Conservation (phyloP, 2,113 vertebrate genomes). For the Megaleporinus macrocephalus region DNA sequence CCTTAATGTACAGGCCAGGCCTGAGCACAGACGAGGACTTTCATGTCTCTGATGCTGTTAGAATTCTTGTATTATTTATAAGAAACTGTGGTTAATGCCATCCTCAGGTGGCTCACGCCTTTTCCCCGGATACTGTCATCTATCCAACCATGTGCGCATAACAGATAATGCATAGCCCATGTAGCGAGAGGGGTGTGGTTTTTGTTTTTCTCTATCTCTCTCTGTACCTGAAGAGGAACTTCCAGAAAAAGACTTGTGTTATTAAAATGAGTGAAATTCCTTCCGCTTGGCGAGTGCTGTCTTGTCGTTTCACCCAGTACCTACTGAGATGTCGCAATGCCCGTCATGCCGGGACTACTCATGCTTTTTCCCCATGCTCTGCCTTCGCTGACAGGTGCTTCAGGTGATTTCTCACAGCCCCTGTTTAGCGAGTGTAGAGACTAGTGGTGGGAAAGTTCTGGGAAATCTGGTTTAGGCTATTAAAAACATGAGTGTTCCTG, state of each 20-base stretch:
- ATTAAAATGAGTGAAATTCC: constrained; percentile 50
- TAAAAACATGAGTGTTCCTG: neutral
- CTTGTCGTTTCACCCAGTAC: neutral
- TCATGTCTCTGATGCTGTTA: constrained; percentile 7
- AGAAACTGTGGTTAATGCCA: neutral
- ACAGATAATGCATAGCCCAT: constrained; percentile 36
- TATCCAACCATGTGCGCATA: constrained; percentile 11
- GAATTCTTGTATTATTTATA: constrained; percentile 10
- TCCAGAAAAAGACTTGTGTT: constrained; percentile 29
- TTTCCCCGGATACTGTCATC: neutral
- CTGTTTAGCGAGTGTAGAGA: neutral
- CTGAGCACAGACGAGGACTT: constrained; percentile 1
- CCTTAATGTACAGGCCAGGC: constrained; percentile 25
- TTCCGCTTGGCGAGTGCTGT: constrained; percentile 13
- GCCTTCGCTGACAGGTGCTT: neutral
- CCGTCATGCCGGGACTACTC: neutral
- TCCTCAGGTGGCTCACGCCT: neutral
- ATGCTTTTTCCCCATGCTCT: neutral
- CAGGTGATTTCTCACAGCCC: neutral
- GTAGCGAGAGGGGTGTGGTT: constrained; percentile 52
- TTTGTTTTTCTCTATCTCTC: constrained; percentile 25
- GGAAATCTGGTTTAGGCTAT: neutral
- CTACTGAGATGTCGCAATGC: neutral
- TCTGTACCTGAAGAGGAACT: constrained; percentile 29
- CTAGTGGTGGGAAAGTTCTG: neutral